phyloP scores from a whole-genome alignment of 2,888 invertebrate species.

The Tineola bisselliella region DNA sequence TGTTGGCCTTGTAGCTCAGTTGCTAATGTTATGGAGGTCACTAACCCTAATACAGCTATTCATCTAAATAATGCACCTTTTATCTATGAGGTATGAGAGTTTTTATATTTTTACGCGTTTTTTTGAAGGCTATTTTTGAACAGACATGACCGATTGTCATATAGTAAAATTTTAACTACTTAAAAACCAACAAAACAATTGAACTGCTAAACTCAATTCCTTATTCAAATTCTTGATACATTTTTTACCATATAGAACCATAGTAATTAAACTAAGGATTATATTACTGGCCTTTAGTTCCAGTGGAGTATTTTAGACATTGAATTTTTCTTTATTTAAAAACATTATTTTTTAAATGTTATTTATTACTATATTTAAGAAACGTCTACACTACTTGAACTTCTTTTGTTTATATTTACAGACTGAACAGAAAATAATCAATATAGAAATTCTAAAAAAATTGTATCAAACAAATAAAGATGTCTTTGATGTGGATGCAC shows the following conservation, averaged over 20 bases:
- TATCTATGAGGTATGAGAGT: constrained; percentile 57
- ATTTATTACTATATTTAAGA: too few relatives aligned
- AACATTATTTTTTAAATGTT: too few relatives aligned
- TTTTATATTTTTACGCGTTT: background rate
- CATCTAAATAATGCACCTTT: constrained; percentile 56
- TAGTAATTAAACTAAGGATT: too few relatives aligned
- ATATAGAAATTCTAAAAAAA: constrained; percentile 60
- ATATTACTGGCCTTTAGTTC: too few relatives aligned
- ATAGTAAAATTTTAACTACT: background rate
- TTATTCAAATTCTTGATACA: too few relatives aligned
- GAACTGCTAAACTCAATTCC: too few relatives aligned
- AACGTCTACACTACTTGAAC: too few relatives aligned
- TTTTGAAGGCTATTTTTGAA: background rate
- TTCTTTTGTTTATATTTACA: constrained; percentile 32
- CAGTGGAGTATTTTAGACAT: too few relatives aligned
- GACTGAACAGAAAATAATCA: constrained; percentile 68
- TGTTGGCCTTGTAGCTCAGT: constrained; percentile 85
- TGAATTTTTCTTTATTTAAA: too few relatives aligned
- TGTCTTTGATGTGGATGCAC: constrained; percentile 71
- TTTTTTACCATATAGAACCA: too few relatives aligned
- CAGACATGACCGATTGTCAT: too few relatives aligned
- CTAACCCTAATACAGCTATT: constrained; percentile 52
- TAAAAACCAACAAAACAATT: too few relatives aligned
- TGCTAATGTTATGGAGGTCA: constrained; percentile 73
- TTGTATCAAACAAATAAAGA: constrained; percentile 69